phyloP scores from a whole-genome alignment of 2,888 invertebrate genomes.

The Azorinus chamasolen region DNA sequence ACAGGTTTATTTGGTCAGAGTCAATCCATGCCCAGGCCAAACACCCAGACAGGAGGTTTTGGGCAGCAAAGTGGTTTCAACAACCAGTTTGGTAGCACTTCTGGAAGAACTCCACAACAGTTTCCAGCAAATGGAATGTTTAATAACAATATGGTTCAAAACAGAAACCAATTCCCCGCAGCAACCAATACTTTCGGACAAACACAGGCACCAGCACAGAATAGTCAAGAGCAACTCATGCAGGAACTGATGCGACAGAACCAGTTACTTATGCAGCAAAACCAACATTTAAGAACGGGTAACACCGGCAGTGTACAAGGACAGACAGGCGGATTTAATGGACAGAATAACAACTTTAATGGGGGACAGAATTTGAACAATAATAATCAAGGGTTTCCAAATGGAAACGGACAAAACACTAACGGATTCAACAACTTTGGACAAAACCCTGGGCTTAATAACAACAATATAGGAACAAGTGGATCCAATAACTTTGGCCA shows the following conservation, averaged over 20 bases:
- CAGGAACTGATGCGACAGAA: constrained; percentile 52
- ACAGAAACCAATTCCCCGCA: too few species aligned
- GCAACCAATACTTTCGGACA: constrained; percentile 3
- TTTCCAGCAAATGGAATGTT: not conserved
- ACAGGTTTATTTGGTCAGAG: too few species aligned
- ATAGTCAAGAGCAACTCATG: constrained; percentile 30
- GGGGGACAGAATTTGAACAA: not conserved
- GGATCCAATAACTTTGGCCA: too few species aligned
- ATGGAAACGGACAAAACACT: constrained; percentile 8
- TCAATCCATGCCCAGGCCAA: not conserved
- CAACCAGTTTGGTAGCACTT: not conserved
- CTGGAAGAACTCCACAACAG: not conserved
- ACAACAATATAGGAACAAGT: too few species aligned
- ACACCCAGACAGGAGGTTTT: not conserved
- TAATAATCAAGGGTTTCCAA: not conserved
- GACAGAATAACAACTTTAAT: not conserved
- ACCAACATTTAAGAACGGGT: constrained; percentile 26
- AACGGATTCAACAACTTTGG: constrained; percentile 5
- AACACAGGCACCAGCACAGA: constrained; percentile 9
- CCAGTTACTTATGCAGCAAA: constrained; percentile 52
- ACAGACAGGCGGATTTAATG: too few species aligned
- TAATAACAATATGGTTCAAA: too few species aligned
- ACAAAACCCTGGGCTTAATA: not conserved
- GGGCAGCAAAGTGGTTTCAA: too few species aligned
- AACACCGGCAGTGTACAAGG: not conserved